Conservation (phyloP, 2,888 invertebrate species). For the Syrista parreyssii region DNA sequence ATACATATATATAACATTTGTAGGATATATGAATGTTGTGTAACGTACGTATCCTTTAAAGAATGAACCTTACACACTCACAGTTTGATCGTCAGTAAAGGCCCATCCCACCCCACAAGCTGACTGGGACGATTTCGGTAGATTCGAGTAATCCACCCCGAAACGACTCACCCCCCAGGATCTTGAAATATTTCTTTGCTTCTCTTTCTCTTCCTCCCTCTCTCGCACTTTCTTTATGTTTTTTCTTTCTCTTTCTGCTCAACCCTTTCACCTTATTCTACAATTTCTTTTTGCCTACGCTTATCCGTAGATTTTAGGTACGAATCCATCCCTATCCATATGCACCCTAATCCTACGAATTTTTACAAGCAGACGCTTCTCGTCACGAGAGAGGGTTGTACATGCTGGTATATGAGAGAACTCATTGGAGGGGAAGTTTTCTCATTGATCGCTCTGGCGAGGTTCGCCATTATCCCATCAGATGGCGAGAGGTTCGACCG, state of each 20-base stretch:
- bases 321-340: not conserved
- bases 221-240: conserved; percentile 9
- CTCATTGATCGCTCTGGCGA: conserved; percentile 41
- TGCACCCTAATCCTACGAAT: not conserved
- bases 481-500: conserved; percentile 34
- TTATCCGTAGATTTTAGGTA: not conserved
- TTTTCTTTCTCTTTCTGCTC: conserved; percentile 21
- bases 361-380: not conserved
- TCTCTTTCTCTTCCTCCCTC: not conserved
- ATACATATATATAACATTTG: not conserved
- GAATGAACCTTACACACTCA: not conserved
- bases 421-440: not conserved
- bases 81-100: not conserved
- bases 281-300: not conserved
- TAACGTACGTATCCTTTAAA: not conserved
- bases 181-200: not conserved
- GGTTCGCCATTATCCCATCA: conserved; percentile 33
- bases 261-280: not conserved
- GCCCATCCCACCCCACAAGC: not conserved
- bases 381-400: not conserved
- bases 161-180: not conserved
- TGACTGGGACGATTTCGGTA: not conserved
- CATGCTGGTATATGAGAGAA: not conserved
- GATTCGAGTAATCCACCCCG: not conserved
- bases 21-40: not conserved